Base-by-base conservation (phyloP, 2,113 vertebrate species). In the Abramis brama region DNA sequence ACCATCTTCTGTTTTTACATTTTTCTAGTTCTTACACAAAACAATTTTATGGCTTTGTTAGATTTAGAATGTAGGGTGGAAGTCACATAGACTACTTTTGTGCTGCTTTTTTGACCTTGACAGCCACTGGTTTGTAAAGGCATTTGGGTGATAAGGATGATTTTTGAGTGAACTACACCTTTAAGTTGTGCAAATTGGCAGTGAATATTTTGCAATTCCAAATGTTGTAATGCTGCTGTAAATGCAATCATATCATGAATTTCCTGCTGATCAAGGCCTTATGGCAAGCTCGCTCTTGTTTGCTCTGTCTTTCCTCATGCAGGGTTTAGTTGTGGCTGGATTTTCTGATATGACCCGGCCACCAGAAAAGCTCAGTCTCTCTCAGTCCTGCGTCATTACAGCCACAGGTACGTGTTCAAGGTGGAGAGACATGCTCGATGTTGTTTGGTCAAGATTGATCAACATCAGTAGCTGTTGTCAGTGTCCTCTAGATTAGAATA, bases 321-420 rank as follows among this genome's bases (percentile, higher is more conserved):
- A 97, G 97, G 96, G 96, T 5, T 91, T 97, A 92, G 96, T 97
- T 64, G 57, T 92, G 71, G 96, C 96, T 82, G 97, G 97, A 13
- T 89, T 97, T 90, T 96, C 96, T 89, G 97, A 97, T 76, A 95
- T 97, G 95, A 93, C 96, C 55, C 95, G 97, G 79, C 96, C 97
- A 76, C 95, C 96, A 81, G 96, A 97, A 55, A 97, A 97, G 90
- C 95, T 97, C 71, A 97, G 97, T 87, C 88, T 95, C 36, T 95
- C 95, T 33, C 97, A 97, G 13, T 97, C 97, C 70, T 93, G 92
- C 78, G 97, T 97, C 19, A 90, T 97, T 27, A 97, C 83, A 85
- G 95, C 96, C 78, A 97, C 97, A 95, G 97, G 97, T 97, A 87
- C 50, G 33, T 15, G 7, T 52, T 33, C 19, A 43, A 47, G 23